Evolutionary conservation across 1,140 invertebrate genomes (phyloP).

Genomic region (Cardiocondyla obscurior): DNA sequence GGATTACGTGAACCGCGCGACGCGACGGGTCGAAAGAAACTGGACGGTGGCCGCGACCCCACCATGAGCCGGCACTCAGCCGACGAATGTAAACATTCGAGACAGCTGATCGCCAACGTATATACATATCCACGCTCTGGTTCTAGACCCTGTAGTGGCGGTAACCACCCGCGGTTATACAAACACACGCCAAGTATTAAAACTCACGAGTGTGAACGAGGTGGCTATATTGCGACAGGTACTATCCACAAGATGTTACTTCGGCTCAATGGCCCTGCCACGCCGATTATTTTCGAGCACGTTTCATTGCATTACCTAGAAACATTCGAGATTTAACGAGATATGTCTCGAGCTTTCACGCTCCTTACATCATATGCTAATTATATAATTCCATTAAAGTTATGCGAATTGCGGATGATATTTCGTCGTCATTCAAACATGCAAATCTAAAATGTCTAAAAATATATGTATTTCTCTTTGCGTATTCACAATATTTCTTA

Average conservation of each 20-base stretch:
- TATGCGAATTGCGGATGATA: neutral
- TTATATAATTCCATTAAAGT: neutral
- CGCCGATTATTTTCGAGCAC: neutral
- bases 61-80: conserved; percentile 62
- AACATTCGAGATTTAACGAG: neutral
- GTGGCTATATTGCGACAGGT: neutral
- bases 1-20: conserved; percentile 55
- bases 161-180: neutral
- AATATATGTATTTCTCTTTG: neutral
- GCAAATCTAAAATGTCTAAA: neutral
- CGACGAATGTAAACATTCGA: conserved; percentile 72
- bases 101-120: conserved; percentile 68
- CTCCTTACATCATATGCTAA: neutral
- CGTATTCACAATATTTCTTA: neutral
- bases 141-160: neutral
- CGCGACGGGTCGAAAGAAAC: conserved; percentile 69
- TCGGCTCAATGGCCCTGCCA: neutral
- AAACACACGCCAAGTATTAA: neutral
- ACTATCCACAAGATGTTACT: neutral
- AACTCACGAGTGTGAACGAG: neutral
- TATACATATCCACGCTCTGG: neutral
- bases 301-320: neutral
- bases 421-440: neutral
- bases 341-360: neutral
- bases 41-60: conserved; percentile 70